Percentiles rank a stretch among this genome's conserved stretches.
Conservation (phyloP, 2,797 vertebrate genomes). For the Acanthiza pusilla region DNA sequence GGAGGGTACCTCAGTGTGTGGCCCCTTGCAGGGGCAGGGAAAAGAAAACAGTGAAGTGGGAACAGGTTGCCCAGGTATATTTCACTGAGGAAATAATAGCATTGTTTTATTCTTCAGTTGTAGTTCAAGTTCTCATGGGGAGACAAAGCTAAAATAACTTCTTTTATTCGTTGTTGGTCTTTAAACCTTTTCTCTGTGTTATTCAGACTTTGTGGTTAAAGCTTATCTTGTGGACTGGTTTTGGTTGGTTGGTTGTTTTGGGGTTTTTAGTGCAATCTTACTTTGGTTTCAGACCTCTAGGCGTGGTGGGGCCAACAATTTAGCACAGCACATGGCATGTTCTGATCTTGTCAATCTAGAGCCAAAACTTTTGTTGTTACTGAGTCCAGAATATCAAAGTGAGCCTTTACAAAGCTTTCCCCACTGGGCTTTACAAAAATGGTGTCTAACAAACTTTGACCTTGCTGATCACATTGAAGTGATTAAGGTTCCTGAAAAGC, state of each 20-base stretch:
- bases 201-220: background rate
- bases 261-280: background rate
- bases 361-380: background rate
- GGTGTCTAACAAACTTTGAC: background rate
- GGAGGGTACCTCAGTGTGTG: background rate
- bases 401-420: background rate
- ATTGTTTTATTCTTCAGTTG: background rate
- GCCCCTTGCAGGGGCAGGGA: background rate
- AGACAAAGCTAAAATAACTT: background rate
- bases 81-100: background rate
- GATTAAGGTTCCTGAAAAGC: background rate
- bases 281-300: background rate
- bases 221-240: fast-evolving
- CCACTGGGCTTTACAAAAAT: background rate
- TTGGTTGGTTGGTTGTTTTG: background rate
- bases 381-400: background rate
- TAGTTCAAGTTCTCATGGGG: background rate
- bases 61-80: background rate
- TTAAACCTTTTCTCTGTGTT: background rate
- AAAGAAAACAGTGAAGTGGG: background rate
- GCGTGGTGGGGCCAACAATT: fast-evolving
- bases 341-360: background rate
- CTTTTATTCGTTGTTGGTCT: background rate
- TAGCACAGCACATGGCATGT: fast-evolving
- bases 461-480: background rate